Conservation (phyloP, 1,140 invertebrate species). For the Metaphire vulgaris region DNA sequence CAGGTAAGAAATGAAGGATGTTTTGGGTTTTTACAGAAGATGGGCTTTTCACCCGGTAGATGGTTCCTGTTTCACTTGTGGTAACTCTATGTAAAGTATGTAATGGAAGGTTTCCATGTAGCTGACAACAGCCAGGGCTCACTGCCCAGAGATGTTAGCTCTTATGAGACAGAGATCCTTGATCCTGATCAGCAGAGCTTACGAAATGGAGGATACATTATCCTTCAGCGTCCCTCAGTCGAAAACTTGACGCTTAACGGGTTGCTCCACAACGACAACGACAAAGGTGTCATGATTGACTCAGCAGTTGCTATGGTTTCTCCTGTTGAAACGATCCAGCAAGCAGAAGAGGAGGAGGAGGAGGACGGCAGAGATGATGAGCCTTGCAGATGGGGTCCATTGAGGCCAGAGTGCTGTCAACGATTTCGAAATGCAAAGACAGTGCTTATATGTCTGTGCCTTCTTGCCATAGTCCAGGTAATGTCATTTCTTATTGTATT, state of each 20-base stretch:
- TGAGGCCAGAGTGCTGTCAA: constrained; percentile 36
- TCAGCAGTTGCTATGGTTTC: neutral
- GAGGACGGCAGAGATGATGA: neutral
- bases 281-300: neutral
- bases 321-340: neutral
- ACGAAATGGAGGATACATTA: neutral
- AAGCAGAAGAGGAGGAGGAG: neutral
- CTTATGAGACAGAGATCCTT: neutral
- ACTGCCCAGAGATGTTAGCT: neutral
- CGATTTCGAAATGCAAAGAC: constrained; percentile 37
- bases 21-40: too few species aligned
- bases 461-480: constrained; percentile 68
- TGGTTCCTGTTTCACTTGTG: too few species aligned
- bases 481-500: constrained; percentile 2
- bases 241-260: neutral
- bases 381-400: constrained; percentile 40
- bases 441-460: constrained; percentile 62
- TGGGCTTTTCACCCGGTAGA: too few species aligned
- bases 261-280: neutral
- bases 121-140: neutral
- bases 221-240: too few species aligned
- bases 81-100: neutral
- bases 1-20: too few species aligned
- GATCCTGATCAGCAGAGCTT: neutral
- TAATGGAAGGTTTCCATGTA: neutral